Percentiles rank a stretch among this genome's conserved stretches.
These are phyloP conservation scores for Tretioscincus oriximinensis DNA, from an alignment of 2,113 vertebrate species.

Conservation along the genomic window DNA sequence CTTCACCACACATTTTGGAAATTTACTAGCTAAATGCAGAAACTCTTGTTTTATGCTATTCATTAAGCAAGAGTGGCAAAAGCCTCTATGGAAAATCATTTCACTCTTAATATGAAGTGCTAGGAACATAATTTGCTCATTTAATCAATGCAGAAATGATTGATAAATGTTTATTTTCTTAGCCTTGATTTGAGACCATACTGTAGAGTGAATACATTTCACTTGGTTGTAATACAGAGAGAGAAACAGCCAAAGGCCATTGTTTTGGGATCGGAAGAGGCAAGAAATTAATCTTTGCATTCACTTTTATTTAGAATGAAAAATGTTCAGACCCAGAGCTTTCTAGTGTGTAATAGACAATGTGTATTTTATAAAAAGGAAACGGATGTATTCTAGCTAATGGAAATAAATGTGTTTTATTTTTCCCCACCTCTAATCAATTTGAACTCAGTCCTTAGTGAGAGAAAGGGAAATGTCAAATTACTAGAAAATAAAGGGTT, in stretches of 20 bases:
- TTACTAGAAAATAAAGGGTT: background rate
- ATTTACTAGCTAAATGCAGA: conserved; percentile 2
- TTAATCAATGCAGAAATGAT: conserved; percentile 16
- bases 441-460: conserved; percentile 30
- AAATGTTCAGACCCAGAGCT: conserved; percentile 20
- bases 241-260: conserved; percentile 8
- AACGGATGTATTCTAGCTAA: conserved; percentile 26
- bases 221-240: background rate
- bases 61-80: conserved; percentile 32
- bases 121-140: conserved; percentile 22
- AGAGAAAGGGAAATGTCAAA: conserved; percentile 27
- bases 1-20: conserved; percentile 2
- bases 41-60: background rate
- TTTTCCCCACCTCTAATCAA: conserved; percentile 3
- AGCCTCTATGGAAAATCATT: conserved; percentile 15
- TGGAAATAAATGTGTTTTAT: background rate
- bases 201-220: conserved; percentile 26
- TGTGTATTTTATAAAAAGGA: conserved; percentile 17
- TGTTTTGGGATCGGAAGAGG: background rate
- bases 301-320: conserved; percentile 33
- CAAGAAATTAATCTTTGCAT: conserved; percentile 30
- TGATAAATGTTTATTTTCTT: conserved; percentile 35
- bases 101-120: conserved; percentile 3
- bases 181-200: conserved; percentile 18
- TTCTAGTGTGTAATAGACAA: conserved; percentile 1